Conservation (phyloP, 1,140 invertebrate genomes). For the Carposina sasakii region DNA sequence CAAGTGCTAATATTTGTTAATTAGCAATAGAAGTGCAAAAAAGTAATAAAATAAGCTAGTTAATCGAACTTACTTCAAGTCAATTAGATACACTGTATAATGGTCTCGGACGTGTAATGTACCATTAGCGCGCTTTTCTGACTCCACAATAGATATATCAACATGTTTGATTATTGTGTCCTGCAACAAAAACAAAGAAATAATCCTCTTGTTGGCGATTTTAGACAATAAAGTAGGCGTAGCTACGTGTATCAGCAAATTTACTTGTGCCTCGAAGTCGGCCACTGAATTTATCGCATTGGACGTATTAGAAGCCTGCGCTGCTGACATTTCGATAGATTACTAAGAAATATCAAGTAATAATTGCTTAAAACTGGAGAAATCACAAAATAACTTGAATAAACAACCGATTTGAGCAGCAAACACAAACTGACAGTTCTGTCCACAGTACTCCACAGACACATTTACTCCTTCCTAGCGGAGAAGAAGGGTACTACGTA, state of each 20-base stretch:
- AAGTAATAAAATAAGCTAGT: too few relatives aligned
- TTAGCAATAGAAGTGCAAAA: too few relatives aligned
- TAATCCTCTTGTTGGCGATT: slow-evolving; percentile 27
- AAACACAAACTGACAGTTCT: too few relatives aligned
- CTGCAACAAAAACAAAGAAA: slow-evolving; percentile 69
- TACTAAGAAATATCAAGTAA: too few relatives aligned
- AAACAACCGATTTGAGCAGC: too few relatives aligned
- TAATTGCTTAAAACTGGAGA: too few relatives aligned
- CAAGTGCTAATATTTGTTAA: too few relatives aligned
- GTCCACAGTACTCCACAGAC: too few relatives aligned
- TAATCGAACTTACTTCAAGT: slow-evolving; percentile 84
- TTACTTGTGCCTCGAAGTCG: slow-evolving; percentile 56
- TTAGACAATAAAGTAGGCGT: slow-evolving; percentile 46
- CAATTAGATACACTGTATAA: slow-evolving; percentile 88
- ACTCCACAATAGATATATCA: slow-evolving; percentile 86
- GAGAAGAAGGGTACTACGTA: too few relatives aligned
- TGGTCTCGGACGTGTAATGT: slow-evolving; percentile 87
- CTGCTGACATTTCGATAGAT: slow-evolving; percentile 59
- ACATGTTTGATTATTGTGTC: slow-evolving; percentile 83
- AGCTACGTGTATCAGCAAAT: slow-evolving; percentile 24
- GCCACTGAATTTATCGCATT: slow-evolving; percentile 47
- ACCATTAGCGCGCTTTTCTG: slow-evolving; percentile 86
- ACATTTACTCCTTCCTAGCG: too few relatives aligned
- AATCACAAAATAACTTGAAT: too few relatives aligned
- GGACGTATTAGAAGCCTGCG: slow-evolving; percentile 44